Evolutionary conservation across 2,797 vertebrate genomes (phyloP).

Genomic region (Neoniphon sammara): DNA sequence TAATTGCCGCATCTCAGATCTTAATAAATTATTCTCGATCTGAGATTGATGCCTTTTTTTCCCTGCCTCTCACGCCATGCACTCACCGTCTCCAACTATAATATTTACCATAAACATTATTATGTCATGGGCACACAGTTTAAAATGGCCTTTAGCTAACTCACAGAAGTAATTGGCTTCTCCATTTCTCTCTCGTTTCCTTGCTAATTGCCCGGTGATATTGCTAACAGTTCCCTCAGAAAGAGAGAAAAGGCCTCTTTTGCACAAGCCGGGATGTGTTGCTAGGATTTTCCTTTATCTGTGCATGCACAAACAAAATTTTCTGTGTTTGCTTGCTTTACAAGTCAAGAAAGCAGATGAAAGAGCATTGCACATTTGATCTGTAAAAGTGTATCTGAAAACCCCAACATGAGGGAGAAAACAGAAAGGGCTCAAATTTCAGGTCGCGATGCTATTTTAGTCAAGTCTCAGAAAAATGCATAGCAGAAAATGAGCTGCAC

Average conservation of each 20-base stretch:
- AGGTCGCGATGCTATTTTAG: constrained; percentile 69
- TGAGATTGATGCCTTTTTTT: constrained; percentile 86
- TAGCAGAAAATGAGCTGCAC: constrained; percentile 44
- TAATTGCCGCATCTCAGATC: constrained; percentile 89
- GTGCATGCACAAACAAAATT: constrained; percentile 69
- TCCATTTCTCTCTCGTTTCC: constrained; percentile 88
- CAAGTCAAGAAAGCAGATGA: constrained; percentile 72
- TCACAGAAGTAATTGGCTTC: constrained; percentile 89
- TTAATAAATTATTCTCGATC: constrained; percentile 92
- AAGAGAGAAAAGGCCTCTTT: constrained; percentile 80
- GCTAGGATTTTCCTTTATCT: constrained; percentile 75
- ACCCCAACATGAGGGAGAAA: constrained; percentile 67
- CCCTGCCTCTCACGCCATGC: constrained; percentile 83
- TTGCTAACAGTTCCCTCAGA: constrained; percentile 83
- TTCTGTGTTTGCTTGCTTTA: constrained; percentile 73
- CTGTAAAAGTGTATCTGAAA: constrained; percentile 74
- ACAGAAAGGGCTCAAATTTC: constrained; percentile 73
- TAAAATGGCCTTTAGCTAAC: constrained; percentile 92
- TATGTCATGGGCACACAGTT: constrained; percentile 92
- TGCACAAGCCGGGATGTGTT: constrained; percentile 75
- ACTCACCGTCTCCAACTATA: constrained; percentile 87
- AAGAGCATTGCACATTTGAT: constrained; percentile 76
- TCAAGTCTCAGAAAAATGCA: constrained; percentile 63
- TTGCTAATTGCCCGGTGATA: constrained; percentile 87
- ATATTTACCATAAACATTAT: constrained; percentile 94